These are phyloP conservation scores for Venturia canescens DNA, from an alignment of 1,140 invertebrate genomes.

Conservation along the genomic window DNA sequence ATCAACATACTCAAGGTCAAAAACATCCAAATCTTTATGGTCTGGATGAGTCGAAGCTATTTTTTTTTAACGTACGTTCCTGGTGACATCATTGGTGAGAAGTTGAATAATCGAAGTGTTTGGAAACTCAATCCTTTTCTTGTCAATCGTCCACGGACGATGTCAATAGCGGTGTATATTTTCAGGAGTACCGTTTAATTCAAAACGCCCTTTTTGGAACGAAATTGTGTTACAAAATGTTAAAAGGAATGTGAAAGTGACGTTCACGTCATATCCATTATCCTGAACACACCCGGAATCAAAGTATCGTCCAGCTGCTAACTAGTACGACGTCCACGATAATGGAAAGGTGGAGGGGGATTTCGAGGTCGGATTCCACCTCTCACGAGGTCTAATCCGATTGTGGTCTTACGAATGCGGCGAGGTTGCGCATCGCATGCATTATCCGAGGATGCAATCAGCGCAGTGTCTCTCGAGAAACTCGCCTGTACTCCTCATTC, in stretches of 20 bases:
- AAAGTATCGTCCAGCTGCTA: conserved; percentile 15
- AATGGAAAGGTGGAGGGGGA: conserved; percentile 7
- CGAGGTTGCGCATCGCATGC: conserved; percentile 32
- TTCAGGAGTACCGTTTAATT: background rate
- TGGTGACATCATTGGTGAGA: too few species aligned
- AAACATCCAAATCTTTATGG: too few species aligned
- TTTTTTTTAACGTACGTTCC: too few species aligned
- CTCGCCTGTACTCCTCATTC: background rate
- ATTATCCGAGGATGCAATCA: conserved; percentile 49
- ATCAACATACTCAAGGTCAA: too few species aligned
- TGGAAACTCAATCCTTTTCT: too few species aligned
- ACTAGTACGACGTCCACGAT: conserved; percentile 6
- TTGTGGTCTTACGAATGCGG: conserved; percentile 36
- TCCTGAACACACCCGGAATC: background rate
- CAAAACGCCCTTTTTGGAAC: too few species aligned
- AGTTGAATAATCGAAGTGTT: too few species aligned
- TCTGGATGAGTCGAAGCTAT: too few species aligned
- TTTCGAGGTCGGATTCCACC: conserved; percentile 32
- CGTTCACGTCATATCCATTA: background rate
- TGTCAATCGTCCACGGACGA: too few species aligned
- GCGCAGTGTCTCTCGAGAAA: conserved; percentile 38
- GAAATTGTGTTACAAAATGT: too few species aligned
- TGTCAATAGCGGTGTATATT: background rate
- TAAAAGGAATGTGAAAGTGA: too few species aligned
- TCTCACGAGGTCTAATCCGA: conserved; percentile 50